Conservation (phyloP, 2,113 vertebrate species). For the Prunella himalayana region DNA sequence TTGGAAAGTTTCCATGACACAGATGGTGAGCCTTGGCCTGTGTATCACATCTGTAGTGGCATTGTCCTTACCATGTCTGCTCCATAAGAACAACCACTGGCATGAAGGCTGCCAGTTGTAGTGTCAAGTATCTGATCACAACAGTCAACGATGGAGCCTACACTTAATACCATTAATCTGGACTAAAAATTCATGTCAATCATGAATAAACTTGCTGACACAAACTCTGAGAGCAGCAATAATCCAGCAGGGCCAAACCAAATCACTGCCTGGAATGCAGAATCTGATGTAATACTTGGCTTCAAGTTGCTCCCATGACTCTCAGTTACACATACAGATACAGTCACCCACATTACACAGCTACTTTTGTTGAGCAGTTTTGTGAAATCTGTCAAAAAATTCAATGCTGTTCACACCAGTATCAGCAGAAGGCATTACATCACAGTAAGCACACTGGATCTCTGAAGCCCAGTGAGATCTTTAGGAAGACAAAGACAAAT, state of each 20-base stretch:
- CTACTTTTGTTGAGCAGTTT: slow-evolving; percentile 23
- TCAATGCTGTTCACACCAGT: background rate
- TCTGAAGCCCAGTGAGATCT: background rate
- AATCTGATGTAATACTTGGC: slow-evolving; percentile 47
- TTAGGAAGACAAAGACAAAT: background rate
- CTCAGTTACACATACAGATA: slow-evolving; percentile 8
- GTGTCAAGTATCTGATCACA: background rate
- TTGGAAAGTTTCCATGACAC: background rate
- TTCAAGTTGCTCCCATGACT: slow-evolving; percentile 19
- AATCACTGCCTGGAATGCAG: background rate
- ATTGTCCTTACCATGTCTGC: background rate
- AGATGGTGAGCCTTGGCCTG: background rate
- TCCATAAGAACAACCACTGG: background rate
- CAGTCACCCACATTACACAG: slow-evolving; percentile 1
- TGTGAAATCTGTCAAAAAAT: background rate
- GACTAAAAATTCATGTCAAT: background rate
- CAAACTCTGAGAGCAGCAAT: background rate
- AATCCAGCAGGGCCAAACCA: slow-evolving; percentile 4
- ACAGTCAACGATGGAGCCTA: background rate
- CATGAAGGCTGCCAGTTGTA: background rate
- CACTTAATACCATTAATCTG: background rate
- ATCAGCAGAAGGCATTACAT: background rate
- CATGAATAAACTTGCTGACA: background rate
- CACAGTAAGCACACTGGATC: background rate
- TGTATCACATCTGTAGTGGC: background rate